Evolutionary conservation across 2,888 invertebrate genomes (phyloP), one percentile per base, ranked within the genome.

Genomic region (Drosophila nigritarsus): DNA sequence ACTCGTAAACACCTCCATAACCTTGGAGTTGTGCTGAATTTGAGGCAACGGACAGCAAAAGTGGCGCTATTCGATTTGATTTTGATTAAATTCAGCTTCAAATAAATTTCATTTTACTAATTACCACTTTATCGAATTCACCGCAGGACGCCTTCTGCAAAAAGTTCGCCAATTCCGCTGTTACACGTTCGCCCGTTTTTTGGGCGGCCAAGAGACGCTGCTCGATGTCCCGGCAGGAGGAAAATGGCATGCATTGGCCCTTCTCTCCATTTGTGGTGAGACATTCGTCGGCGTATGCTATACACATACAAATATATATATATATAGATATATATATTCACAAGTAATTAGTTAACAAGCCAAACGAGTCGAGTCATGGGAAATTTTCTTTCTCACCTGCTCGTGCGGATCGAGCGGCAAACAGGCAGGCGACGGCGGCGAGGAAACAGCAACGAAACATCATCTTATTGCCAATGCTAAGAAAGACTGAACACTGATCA

Each of bases 251-350:
- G 60, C 91, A 91, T 24, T 66, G 75, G 5, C 91, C 91, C 24
- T 32, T 51, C 5, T 74, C 65, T 20, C 82, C 78, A 45, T 75
- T 69, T 13, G 88, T 82, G 5, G 88, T 79, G n/a, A n/a, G 56
- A 55, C 91, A 91, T 0, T 75, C 77, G 30, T 78, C 79, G 50
- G 60, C 91, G 53, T 91, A 91, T 64, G 77, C 91, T 91, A 54
- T 15, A 18, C 24, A 55, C 60, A 54, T 65, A 59, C 38, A 50
- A 3, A 50, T 6, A 13, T 13, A 30, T 13, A 50, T 29, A 50
- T 11, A 45, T 13, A 20, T 62, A 64, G 0, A 24, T 18, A 56
- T 65, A 76, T 68, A 66, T 76, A 61, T 53, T 48, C 49, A 50
- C 49, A 73, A 40, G 49, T 55, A 73, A 80, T 77, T 55, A 78